These are phyloP conservation scores for Agonopterix subpropinquella DNA, from an alignment of 2,888 invertebrate genomes.

Conservation along the genomic window DNA sequence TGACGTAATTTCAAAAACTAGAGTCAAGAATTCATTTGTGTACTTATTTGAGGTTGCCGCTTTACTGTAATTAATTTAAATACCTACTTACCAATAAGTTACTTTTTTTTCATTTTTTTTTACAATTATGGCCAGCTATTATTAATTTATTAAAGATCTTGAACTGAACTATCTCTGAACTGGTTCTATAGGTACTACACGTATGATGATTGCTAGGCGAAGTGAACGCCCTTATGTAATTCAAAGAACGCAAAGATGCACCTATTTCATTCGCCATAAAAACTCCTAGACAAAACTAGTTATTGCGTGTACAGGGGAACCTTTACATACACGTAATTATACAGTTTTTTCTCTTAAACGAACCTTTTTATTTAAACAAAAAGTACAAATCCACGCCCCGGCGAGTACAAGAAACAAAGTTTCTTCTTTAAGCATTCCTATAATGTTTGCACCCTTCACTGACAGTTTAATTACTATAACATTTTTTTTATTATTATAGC, in stretches of 20 bases:
- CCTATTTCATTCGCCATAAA: not conserved
- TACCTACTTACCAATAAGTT: no score
- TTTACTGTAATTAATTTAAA: no score
- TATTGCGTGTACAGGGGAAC: constrained; percentile 11
- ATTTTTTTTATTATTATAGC: no score
- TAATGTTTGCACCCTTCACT: constrained; percentile 25
- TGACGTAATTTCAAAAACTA: no score
- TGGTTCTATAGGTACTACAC: no score
- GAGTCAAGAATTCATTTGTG: no score
- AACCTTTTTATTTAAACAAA: constrained; percentile 11
- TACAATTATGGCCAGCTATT: no score
- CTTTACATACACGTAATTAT: constrained; percentile 5
- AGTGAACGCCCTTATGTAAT: constrained; percentile 5
- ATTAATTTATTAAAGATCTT: no score
- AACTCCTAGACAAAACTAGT: not conserved
- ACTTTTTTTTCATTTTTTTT: no score
- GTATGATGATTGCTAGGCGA: not conserved
- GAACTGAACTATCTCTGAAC: no score
- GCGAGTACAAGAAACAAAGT: constrained; percentile 9
- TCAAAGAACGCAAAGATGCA: constrained; percentile 9
- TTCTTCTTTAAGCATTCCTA: constrained; percentile 12
- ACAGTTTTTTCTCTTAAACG: not conserved
- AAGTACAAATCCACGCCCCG: constrained; percentile 15
- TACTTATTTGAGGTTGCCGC: no score
- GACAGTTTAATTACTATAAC: constrained; percentile 25